Base-by-base conservation (phyloP, 2,888 invertebrate genomes). In the Trichopoda pennipes region DNA sequence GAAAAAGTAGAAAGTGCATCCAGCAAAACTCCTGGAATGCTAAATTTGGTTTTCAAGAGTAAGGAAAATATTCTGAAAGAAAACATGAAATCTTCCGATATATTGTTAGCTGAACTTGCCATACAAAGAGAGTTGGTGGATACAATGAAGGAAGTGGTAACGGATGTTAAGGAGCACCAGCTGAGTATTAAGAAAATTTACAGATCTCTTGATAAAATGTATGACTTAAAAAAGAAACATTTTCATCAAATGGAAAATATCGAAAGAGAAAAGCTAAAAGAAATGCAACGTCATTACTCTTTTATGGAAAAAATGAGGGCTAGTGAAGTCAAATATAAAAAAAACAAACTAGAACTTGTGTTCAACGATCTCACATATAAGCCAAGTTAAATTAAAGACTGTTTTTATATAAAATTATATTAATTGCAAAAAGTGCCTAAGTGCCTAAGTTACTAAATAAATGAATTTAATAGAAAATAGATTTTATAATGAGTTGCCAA, bases 271-370 rank as follows among this genome's bases (percentile, higher is more conserved):
- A 9, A 66, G n/a, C 23, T 66, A 7, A 3, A 66, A 3, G 32
- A 63, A 17, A 47, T 63, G 63, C 32, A 17, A 12, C 47, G 47
- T 8, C 63, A 49, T 14, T 10, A 49, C n/a, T 23, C 47, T 10
- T 49, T 63, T 32, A 49, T 47, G 51, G 64, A 66, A 51, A 1
- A 66, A 66, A 66, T 66, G 28, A 66, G 51, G 28, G 21, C 51
- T 51, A 66, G 53, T 1, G 66, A 66, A n/a, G 66, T 66, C 23
- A 12, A 66, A 51, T 35, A 66, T 38, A 49, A 64, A 66, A 63
- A 63, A 63, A 63, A 47, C 14, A 47, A 49, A 23, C 17, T 47
- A 14, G n/a, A 61, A 12, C 23, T 61, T n/a, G n/a, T n/a, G n/a
- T n/a, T n/a, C n/a, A n/a, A n/a, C n/a, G n/a, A n/a, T n/a, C n/a